These are phyloP conservation scores for Apamea anceps DNA, from an alignment of 2,888 invertebrate genomes.

Conservation along the genomic window DNA sequence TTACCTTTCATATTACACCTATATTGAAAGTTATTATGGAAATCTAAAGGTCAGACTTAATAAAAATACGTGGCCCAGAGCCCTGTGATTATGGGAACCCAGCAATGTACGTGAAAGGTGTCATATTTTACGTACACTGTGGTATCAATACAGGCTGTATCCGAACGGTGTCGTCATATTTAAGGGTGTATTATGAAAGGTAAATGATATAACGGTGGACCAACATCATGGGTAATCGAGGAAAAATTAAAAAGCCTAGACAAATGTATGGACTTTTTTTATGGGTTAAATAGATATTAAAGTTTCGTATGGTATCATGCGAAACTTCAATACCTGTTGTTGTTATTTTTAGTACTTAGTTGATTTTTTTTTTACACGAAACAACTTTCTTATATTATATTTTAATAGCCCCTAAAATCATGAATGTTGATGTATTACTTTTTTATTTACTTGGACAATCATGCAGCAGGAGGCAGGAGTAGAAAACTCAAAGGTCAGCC, in stretches of 20 bases:
- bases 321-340: too few relatives aligned
- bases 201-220: too few relatives aligned
- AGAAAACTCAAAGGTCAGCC: not conserved
- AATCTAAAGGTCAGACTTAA: constrained; percentile 56
- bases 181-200: too few relatives aligned
- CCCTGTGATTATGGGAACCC: constrained; percentile 46
- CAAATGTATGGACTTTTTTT: too few relatives aligned
- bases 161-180: not conserved
- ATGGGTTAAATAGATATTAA: too few relatives aligned
- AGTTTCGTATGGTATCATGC: too few relatives aligned
- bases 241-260: too few relatives aligned
- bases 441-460: not conserved
- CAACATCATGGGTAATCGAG: not conserved
- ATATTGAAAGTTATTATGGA: constrained; percentile 59
- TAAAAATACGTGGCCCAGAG: constrained; percentile 46
- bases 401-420: not conserved
- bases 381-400: too few relatives aligned
- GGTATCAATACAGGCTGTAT: not conserved
- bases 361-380: too few relatives aligned
- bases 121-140: not conserved
- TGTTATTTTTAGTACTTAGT: too few relatives aligned
- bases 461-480: not conserved
- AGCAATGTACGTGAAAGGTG: not conserved
- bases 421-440: not conserved
- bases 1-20: constrained; percentile 60